Evolutionary conservation across 2,888 invertebrate species (phyloP).

Genomic region (Drosophila nigricruria): DNA sequence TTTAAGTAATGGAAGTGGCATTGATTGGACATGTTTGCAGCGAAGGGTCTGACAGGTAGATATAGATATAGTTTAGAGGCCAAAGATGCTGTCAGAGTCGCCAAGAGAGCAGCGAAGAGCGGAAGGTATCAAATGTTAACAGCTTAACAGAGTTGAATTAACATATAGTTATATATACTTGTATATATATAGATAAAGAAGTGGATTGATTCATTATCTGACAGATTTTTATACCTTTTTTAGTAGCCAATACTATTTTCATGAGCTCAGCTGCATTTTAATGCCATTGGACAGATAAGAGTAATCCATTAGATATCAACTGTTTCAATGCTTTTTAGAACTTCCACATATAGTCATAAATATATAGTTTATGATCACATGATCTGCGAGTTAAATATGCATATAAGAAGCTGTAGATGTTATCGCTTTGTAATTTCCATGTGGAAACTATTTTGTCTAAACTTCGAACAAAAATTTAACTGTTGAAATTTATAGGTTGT

Average conservation of each 20-base stretch:
- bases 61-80: slow-evolving; percentile 31
- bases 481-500: neutral
- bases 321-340: neutral
- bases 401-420: neutral
- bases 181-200: neutral
- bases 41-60: slow-evolving; percentile 58
- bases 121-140: slow-evolving; percentile 26
- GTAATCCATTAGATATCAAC: neutral
- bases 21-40: slow-evolving; percentile 57
- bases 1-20: slow-evolving; percentile 67
- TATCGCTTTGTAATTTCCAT: neutral
- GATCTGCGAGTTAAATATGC: neutral
- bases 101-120: neutral
- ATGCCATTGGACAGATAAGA: no score
- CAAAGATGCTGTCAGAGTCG: slow-evolving; percentile 25
- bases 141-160: neutral
- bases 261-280: neutral
- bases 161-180: neutral
- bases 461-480: neutral
- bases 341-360: neutral
- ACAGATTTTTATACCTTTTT: neutral
- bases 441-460: neutral
- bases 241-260: neutral
- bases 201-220: neutral
- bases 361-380: neutral